Evolutionary conservation across 2,113 vertebrate species (phyloP).

Genomic region (Neolamprologus sp.): DNA sequence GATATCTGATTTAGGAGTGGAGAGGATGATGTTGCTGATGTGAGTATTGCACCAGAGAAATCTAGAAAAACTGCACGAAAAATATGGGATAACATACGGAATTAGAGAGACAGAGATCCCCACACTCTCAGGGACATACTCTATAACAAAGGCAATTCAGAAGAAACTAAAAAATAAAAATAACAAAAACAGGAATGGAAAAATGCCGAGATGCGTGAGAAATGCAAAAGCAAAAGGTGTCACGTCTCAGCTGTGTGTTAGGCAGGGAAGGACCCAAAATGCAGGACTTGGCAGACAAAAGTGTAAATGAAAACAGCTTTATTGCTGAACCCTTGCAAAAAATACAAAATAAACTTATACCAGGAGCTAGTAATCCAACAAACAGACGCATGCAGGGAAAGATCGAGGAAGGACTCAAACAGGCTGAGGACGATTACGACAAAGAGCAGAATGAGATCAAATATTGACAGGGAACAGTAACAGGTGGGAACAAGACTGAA

Average conservation of each 20-base stretch:
- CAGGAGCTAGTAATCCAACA: neutral
- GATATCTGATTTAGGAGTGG: neutral
- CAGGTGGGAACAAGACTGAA: neutral
- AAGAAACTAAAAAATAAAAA: neutral
- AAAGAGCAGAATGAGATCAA: neutral
- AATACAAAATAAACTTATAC: rapidly evolving
- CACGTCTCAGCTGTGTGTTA: neutral
- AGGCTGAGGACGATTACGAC: neutral
- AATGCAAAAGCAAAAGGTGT: neutral
- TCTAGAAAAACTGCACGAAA: neutral
- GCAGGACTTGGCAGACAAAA: neutral
- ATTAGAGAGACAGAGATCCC: neutral
- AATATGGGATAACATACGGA: neutral
- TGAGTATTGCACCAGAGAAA: rapidly evolving
- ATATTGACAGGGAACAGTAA: neutral
- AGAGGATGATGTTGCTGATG: neutral
- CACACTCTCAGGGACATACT: neutral
- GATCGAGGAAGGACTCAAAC: rapidly evolving
- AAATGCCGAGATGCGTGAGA: neutral
- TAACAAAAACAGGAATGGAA: neutral
- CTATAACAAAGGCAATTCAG: neutral
- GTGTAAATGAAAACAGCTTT: neutral
- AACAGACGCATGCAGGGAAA: neutral
- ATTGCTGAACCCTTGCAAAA: neutral
- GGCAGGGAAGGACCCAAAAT: neutral